phyloP scores from a whole-genome alignment of 2,113 vertebrate genomes.

The Nibea coibor region DNA sequence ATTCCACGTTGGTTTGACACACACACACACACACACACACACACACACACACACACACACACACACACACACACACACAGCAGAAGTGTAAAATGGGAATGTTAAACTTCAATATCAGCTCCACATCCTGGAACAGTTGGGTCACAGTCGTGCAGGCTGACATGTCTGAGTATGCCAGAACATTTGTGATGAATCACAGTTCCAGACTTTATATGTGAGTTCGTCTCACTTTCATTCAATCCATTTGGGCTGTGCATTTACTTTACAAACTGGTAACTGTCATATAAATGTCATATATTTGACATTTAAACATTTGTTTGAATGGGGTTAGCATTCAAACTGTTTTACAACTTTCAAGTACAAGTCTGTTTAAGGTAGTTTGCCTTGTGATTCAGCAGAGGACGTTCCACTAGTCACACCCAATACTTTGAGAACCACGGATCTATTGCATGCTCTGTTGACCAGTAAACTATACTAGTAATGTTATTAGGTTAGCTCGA shows the following conservation, averaged over 20 bases:
- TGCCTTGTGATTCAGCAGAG: too few relatives aligned
- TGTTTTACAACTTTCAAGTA: too few relatives aligned
- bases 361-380: too few relatives aligned
- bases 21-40: slow-evolving; percentile 21
- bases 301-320: too few relatives aligned
- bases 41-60: background rate
- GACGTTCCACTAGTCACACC: too few relatives aligned
- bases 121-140: slow-evolving; percentile 16
- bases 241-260: background rate
- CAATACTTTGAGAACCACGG: too few relatives aligned
- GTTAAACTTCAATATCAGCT: slow-evolving; percentile 11
- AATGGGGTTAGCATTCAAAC: too few relatives aligned
- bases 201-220: background rate
- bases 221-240: background rate
- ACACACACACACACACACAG: background rate
- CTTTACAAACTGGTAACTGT: background rate
- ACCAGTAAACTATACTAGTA: too few relatives aligned
- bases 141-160: slow-evolving; percentile 1
- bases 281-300: too few relatives aligned
- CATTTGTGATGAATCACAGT: slow-evolving; percentile 14
- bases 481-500: too few relatives aligned
- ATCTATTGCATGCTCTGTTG: too few relatives aligned
- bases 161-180: slow-evolving; percentile 27
- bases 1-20: slow-evolving; percentile 60
- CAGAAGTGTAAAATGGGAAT: background rate